A percentile compares a stretch with the other conserved stretches of the same genome.
phyloP scores from a whole-genome alignment of 2,888 invertebrate species.

The Iphiclides podalirius region DNA sequence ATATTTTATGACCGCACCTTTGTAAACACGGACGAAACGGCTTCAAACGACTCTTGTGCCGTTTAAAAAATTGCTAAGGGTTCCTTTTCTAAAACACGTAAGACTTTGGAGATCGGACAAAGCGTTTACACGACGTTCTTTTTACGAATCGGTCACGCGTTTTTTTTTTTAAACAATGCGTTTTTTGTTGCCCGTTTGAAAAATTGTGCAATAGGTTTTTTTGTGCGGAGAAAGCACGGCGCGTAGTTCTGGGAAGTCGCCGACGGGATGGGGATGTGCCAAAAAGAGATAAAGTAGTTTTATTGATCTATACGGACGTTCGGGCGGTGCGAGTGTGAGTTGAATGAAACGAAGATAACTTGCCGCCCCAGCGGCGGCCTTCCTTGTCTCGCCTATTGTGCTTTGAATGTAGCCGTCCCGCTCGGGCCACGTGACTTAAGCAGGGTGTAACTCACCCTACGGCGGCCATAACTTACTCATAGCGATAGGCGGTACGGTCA shows the following conservation, averaged over 20 bases:
- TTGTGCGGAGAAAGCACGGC: constrained; percentile 56
- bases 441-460: constrained; percentile 81
- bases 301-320: constrained; percentile 81
- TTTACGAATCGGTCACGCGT: constrained; percentile 30
- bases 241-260: constrained; percentile 74
- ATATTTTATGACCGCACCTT: constrained; percentile 75
- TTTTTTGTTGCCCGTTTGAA: constrained; percentile 15
- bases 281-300: constrained; percentile 82
- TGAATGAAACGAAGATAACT: constrained; percentile 81
- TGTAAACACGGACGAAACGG: constrained; percentile 69
- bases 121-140: constrained; percentile 36
- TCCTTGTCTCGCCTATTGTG: constrained; percentile 49
- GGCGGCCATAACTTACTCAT: constrained; percentile 79
- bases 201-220: constrained; percentile 32
- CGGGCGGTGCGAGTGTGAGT: constrained; percentile 77
- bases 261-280: constrained; percentile 79
- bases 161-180: constrained; percentile 21
- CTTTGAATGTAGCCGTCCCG: constrained; percentile 56
- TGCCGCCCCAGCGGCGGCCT: constrained; percentile 71
- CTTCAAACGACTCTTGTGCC: constrained; percentile 63
- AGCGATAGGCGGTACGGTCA: constrained; percentile 78
- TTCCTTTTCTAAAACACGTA: constrained; percentile 33
- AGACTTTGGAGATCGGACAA: constrained; percentile 7
- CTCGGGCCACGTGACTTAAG: constrained; percentile 78
- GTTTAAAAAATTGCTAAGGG: constrained; percentile 45